Conservation (phyloP, 2,113 vertebrate genomes). For the Tympanuchus pallidicinctus region DNA sequence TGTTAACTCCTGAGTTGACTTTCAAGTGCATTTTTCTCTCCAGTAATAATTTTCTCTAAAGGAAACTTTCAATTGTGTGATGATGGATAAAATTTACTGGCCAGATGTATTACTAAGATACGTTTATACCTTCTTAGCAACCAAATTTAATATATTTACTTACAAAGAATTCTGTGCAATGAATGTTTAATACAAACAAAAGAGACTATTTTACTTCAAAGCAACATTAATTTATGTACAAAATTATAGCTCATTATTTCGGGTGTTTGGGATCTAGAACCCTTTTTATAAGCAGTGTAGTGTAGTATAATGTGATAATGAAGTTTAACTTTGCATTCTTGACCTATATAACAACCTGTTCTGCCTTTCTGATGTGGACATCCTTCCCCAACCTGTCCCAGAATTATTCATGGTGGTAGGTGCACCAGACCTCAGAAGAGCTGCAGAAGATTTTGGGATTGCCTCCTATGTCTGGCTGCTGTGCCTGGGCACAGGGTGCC, state of each 20-base stretch:
- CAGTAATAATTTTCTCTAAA: conserved; percentile 47
- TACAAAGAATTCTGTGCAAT: conserved; percentile 68
- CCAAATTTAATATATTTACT: conserved; percentile 76
- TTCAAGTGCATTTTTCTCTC: conserved; percentile 56
- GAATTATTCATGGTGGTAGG: conserved; percentile 10
- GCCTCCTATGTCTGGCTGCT: not conserved
- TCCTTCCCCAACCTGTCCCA: conserved; percentile 5
- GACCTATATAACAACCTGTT: conserved; percentile 26
- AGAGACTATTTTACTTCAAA: conserved; percentile 71
- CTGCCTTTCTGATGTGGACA: conserved; percentile 32
- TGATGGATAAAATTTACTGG: conserved; percentile 45
- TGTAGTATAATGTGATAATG: conserved; percentile 47
- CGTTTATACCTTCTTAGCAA: conserved; percentile 71
- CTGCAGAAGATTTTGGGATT: not conserved
- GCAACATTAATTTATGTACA: conserved; percentile 69
- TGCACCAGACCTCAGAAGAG: not conserved
- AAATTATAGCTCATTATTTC: conserved; percentile 54
- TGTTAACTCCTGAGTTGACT: conserved; percentile 39
- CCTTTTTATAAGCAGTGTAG: conserved; percentile 60
- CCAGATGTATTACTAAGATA: conserved; percentile 49
- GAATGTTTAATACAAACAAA: conserved; percentile 64
- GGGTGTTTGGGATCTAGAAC: conserved; percentile 29
- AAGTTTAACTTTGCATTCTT: conserved; percentile 42
- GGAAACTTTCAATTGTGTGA: conserved; percentile 23
- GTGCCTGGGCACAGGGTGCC: not conserved